Evolutionary conservation across 2,888 invertebrate genomes (phyloP), one percentile per base, ranked within the genome.

Genomic region (Pterobdella sp.): DNA sequence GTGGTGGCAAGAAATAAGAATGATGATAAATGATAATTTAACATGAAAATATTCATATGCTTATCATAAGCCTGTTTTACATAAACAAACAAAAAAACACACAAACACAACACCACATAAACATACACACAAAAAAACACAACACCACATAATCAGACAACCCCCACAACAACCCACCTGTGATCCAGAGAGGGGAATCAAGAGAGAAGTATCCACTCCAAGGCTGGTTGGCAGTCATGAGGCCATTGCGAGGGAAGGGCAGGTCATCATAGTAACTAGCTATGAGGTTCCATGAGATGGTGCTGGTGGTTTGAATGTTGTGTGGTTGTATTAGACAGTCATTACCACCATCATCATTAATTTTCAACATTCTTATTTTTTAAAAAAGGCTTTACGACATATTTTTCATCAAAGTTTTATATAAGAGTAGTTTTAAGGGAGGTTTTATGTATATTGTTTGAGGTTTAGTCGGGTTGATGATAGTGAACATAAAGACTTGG

Each of bases 261-360:
- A 84, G 77, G 34, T 76, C 76, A 29, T 78, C 73, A 74, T 84
- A 84, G 76, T 84, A 84, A 74, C 81, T 80, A 18, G 82, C 81
- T 49, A 84, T 81, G 74, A 84, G 77, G 76, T 84, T 84, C 84
- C 84, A 84, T 0, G 83, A 80, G 35, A 84, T 83, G 1, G 84
- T 84, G 73, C 83, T 84, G 75, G 22, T 77, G 26, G 65, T 14
- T 35, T 35, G 29, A 10, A n/a, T n/a, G n/a, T 14, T n/a, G n/a
- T n/a, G n/a, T n/a, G n/a, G 29, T 22, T 22, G 65, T 64, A 64
- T 22, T 14, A 64, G 14, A 26, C 29, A 64, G 29, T 14, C 65
- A 69, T 26, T 37, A 49, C 14, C 18, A 32, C 32, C 29, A 3
- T 63, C 7, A 26, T 63, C 26, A 63, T n/a, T 22, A 29, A 1